Conservation (phyloP, 2,888 invertebrate species). For the Nysson spinosus region DNA sequence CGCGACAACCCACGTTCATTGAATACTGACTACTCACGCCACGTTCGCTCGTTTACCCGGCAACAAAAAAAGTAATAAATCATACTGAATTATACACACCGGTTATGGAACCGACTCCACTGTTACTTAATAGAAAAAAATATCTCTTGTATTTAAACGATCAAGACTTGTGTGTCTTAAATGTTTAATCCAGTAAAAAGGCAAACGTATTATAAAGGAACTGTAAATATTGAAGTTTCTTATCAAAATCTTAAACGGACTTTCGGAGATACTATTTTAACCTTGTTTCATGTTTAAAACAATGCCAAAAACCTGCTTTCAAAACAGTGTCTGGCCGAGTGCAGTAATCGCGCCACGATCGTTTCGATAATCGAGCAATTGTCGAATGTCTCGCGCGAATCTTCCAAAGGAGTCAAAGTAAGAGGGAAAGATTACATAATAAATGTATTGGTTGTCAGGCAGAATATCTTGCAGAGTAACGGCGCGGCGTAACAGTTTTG, state of each 20-base stretch:
- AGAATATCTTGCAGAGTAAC: constrained; percentile 17
- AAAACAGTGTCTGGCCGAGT: constrained; percentile 20
- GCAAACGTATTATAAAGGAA: too few species aligned
- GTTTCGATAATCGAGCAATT: constrained; percentile 31
- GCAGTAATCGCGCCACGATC: constrained; percentile 30
- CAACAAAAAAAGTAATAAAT: constrained; percentile 12
- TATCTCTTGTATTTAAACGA: neutral
- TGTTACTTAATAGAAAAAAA: neutral
- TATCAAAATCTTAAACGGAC: too few species aligned
- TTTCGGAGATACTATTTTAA: neutral
- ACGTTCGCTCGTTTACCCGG: constrained; percentile 22
- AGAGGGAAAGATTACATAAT: constrained; percentile 34
- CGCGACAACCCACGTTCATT: constrained; percentile 37
- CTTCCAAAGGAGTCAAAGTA: too few species aligned
- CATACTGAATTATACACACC: neutral
- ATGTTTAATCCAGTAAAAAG: too few species aligned
- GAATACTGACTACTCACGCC: constrained; percentile 32
- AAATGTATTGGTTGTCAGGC: constrained; percentile 19
- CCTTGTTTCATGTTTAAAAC: neutral
- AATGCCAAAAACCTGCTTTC: constrained; percentile 1
- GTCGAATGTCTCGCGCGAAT: constrained; percentile 18
- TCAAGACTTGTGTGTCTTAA: too few species aligned
- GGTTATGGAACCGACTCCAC: constrained; percentile 1
- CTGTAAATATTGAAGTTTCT: too few species aligned
- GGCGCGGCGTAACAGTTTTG: constrained; percentile 21